These are phyloP conservation scores for Rhopilema esculentum DNA, from an alignment of 30 jellyfish, hydroid and myxozoan species.

Conservation along the genomic window DNA sequence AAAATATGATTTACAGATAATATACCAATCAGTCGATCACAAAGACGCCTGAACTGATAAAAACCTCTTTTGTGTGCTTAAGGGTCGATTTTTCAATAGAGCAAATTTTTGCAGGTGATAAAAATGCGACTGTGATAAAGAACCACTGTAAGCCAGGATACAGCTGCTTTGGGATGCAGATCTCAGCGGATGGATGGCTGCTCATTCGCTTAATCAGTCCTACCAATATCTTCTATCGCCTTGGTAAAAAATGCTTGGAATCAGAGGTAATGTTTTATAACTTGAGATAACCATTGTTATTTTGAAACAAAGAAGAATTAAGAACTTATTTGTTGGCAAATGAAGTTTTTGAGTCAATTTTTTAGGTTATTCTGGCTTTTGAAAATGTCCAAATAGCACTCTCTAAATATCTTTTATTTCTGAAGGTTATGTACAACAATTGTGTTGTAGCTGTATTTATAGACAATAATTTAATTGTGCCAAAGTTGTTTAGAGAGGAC, in stretches of 20 bases:
- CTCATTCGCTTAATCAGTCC: slow-evolving; percentile 38
- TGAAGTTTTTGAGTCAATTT: no score
- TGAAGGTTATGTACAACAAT: no score
- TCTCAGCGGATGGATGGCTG: slow-evolving; percentile 47
- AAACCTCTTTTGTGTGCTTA: no score
- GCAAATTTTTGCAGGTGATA: slow-evolving; percentile 28
- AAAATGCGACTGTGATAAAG: neutral
- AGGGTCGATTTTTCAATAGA: no score
- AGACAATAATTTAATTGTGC: no score
- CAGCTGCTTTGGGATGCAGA: slow-evolving; percentile 60
- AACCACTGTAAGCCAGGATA: slow-evolving; percentile 39
- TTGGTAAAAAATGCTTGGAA: neutral
- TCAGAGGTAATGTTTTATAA: slow-evolving; percentile 31
- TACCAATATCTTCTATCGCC: slow-evolving; percentile 26
- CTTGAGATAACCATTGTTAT: neutral
- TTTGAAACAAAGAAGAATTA: no score
- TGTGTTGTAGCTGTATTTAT: no score
- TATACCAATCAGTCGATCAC: neutral
- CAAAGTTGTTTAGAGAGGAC: no score
- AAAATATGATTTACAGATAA: neutral
- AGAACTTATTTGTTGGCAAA: no score
- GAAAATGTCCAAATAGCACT: no score
- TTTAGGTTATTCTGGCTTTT: no score
- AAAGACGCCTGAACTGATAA: neutral
- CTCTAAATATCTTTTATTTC: no score